Evolutionary conservation across 53 echinoderm and acorn worm genomes (phyloP), one percentile per base, ranked within the genome.

Genomic region (Mesocentrotus franciscanus): DNA sequence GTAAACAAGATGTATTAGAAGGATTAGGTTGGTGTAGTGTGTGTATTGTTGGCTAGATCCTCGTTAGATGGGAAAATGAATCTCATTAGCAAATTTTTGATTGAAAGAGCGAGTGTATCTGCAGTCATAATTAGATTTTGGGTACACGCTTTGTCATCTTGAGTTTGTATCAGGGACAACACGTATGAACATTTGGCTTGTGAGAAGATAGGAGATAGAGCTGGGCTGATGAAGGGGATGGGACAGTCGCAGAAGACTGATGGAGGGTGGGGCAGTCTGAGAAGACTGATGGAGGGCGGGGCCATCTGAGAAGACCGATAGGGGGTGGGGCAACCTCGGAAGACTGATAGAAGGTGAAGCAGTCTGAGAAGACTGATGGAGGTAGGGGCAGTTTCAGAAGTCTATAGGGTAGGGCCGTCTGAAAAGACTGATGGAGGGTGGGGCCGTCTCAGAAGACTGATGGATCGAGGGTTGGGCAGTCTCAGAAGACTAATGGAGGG

Each of bases 71-170:
- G 8, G 27, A 29, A 58, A 87, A 87, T 87, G 56, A 87, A 87
- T 87, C 87, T 87, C 87, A 87, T 87, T 87, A 87, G 59, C 59
- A n/a, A 26, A 87, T 59, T 59, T 58, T 87, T 58, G 56, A 57
- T 58, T 87, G 56, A 87, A 57, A 87, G 59, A 87, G 58, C 58
- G 87, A 87, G 59, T 27, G 58, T 20, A 87, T 26, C 87, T 27
- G 12, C 27, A 57, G 58, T 58, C 58, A 58, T 87, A 87, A 87
- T 87, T 87, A 87, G 87, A 87, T 87, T 49, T 87, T 13, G 56
- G 87, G 87, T 13, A 58, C 87, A 58, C 57, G 87, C 87, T 87
- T 87, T 87, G 58, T 87, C 56, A 59, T 87, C 87, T 87, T 87
- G 87, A 87, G 58, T n/a, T 57, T 27, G 15, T 87, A 57, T 58